Conservation (phyloP, 2,888 invertebrate species). For the Campoplex capitator region DNA sequence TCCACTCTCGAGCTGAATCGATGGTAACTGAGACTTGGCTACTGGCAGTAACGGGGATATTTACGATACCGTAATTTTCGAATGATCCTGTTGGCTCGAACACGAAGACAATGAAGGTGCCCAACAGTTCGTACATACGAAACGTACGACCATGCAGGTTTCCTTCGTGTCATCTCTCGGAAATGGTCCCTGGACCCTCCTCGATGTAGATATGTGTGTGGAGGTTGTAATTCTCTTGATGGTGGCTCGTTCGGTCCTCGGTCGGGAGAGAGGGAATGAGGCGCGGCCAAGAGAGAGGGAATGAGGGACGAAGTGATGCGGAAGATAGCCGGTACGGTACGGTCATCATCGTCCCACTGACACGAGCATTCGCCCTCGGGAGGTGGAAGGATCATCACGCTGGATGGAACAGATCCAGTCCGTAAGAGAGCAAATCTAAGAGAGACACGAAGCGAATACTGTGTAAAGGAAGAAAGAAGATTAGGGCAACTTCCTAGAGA, state of each 20-base stretch:
- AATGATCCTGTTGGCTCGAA: conserved; percentile 43
- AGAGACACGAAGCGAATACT: conserved; percentile 6
- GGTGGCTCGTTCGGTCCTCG: conserved; percentile 42
- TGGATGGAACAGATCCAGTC: conserved; percentile 33
- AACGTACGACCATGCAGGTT: conserved; percentile 3
- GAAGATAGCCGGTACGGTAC: conserved; percentile 50
- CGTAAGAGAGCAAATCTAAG: conserved; percentile 8
- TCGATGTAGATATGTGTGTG: conserved; percentile 30
- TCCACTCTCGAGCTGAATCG: conserved; percentile 27
- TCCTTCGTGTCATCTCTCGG: conserved; percentile 41
- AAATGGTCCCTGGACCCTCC: conserved; percentile 28
- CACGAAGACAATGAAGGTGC: conserved; percentile 45
- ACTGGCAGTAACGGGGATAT: conserved; percentile 59
- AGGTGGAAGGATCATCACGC: conserved; percentile 53
- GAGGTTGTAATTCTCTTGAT: conserved; percentile 56
- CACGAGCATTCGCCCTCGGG: conserved; percentile 63
- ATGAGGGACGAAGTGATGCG: conserved; percentile 43
- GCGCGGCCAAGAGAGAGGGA: conserved; percentile 7
- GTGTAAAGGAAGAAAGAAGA: conserved; percentile 21
- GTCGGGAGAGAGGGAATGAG: conserved; percentile 10
- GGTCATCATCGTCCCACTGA: conserved; percentile 68
- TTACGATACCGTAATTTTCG: conserved; percentile 63
- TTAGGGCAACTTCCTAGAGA: conserved; percentile 34
- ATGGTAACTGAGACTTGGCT: conserved; percentile 47
- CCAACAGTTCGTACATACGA: conserved; percentile 22